Evolutionary conservation across 2,113 vertebrate genomes (phyloP).

Genomic region (Gnathonemus echidnorhynchus): DNA sequence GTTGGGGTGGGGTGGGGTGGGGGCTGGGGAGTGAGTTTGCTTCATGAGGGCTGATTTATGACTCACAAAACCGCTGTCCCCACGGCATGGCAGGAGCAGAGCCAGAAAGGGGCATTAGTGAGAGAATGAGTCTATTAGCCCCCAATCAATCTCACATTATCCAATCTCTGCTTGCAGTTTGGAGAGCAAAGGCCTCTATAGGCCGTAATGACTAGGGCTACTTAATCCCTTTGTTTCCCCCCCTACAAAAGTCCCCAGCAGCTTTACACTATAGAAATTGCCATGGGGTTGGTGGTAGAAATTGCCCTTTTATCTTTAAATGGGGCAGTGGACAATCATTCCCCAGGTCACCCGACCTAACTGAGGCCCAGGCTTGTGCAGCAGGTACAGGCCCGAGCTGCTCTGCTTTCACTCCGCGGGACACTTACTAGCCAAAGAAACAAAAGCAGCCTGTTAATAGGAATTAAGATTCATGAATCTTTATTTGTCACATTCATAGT

Average conservation of each 20-base stretch:
- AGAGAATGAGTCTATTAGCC: slow-evolving; percentile 74
- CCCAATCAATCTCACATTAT: slow-evolving; percentile 77
- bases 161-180: slow-evolving; percentile 53
- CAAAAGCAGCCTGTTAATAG: slow-evolving; percentile 60
- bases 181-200: slow-evolving; percentile 46
- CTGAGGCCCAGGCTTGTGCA: slow-evolving; percentile 47
- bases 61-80: slow-evolving; percentile 52
- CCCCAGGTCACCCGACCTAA: slow-evolving; percentile 52
- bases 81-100: slow-evolving; percentile 29
- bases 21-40: slow-evolving; percentile 23
- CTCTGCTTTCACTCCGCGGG: slow-evolving; percentile 43
- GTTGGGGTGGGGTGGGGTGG: slow-evolving; percentile 20
- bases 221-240: slow-evolving; percentile 57
- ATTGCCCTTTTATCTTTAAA: slow-evolving; percentile 59
- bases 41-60: slow-evolving; percentile 65
- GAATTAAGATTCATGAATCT: slow-evolving; percentile 38
- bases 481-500: no score
- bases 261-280: slow-evolving; percentile 41
- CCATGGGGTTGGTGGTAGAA: slow-evolving; percentile 36
- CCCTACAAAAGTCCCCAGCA: slow-evolving; percentile 36
- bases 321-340: slow-evolving; percentile 64
- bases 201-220: slow-evolving; percentile 43
- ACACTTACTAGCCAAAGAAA: slow-evolving; percentile 42
- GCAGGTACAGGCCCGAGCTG: slow-evolving; percentile 28
- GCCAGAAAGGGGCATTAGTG: slow-evolving; percentile 58